Evolutionary conservation across 2,113 vertebrate species (phyloP), one percentile per base, ranked within the genome.

Genomic region (Petromus typicus): DNA sequence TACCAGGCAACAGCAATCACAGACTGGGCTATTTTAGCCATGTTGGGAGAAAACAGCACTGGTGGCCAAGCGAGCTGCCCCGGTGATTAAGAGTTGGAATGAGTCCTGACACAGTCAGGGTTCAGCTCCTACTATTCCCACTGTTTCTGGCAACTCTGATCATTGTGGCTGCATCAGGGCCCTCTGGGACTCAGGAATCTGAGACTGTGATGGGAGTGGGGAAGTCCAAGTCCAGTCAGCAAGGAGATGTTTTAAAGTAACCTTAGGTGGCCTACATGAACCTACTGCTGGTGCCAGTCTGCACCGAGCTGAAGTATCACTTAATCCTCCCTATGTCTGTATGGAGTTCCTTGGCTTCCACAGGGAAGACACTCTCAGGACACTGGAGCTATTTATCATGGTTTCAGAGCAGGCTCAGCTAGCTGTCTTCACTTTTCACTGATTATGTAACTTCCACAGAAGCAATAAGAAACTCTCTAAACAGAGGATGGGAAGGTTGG

Each of bases 1-100:
- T 97, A 86, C 97, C 94, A 20, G 97, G 86, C 96, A 96, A 94
- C 94, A 97, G 71, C 89, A 71, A 89, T 97, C 95, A 95, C 83
- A 97, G 95, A 95, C 34, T 96, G 97, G 90, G 73, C 97, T 85
- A 95, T 56, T 37, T 84, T 92, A 90, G 83, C 22, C 95, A 94
- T 92, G 96, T 61, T 93, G 90, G 94, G 95, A 96, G 96, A 90
- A 98, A 95, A 93, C 0, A 4, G 59, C 78, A n/a, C 82, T 97
- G 75, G 93, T 94, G 69, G 95, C 96, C 91, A 97, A 57, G 40
- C 64, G 59, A 88, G 93, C 59, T 96, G 64, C 95, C 95, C 51
- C 59, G 95, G 69, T 71, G 96, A 61, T 92, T 97, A 96, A 48
- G 67, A 64, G 95, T 30, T 89, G 34, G 91, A 95, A 18, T 7